Evolutionary conservation across 2,888 invertebrate species (phyloP).

Genomic region (Machimus atricapillus): DNA sequence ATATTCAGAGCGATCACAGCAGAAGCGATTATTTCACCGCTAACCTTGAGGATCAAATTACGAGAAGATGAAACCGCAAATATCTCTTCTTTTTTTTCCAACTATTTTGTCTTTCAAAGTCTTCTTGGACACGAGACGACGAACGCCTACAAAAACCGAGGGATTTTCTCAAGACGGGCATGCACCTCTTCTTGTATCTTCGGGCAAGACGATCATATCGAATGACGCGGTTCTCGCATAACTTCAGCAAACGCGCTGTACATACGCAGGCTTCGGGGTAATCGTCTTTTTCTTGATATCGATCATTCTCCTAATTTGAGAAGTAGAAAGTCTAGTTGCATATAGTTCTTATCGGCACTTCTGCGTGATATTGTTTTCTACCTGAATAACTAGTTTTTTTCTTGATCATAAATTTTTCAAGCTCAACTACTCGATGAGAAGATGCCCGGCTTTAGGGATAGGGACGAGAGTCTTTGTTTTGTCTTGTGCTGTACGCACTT

Average conservation of each 20-base stretch:
- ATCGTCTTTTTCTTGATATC: not conserved
- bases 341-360: not conserved
- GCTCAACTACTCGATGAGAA: not conserved
- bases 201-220: not conserved
- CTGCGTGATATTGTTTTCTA: not conserved
- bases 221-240: not conserved
- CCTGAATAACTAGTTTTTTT: not conserved
- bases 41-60: conserved; percentile 9
- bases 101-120: not conserved
- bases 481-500: not conserved
- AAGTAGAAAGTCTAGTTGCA: conserved; percentile 4
- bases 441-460: not conserved
- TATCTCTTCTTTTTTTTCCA: not conserved
- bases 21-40: not conserved
- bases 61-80: conserved; percentile 8
- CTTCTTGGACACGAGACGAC: not conserved
- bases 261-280: not conserved
- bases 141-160: not conserved
- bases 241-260: not conserved
- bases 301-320: conserved; percentile 2
- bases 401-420: not conserved
- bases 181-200: not conserved
- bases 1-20: not conserved
- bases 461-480: not conserved
- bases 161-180: not conserved